A percentile compares a stretch with the other conserved stretches of the same genome.
Evolutionary conservation across 2,113 vertebrate genomes (phyloP).

Genomic region (Craseonycteris thonglongyai): DNA sequence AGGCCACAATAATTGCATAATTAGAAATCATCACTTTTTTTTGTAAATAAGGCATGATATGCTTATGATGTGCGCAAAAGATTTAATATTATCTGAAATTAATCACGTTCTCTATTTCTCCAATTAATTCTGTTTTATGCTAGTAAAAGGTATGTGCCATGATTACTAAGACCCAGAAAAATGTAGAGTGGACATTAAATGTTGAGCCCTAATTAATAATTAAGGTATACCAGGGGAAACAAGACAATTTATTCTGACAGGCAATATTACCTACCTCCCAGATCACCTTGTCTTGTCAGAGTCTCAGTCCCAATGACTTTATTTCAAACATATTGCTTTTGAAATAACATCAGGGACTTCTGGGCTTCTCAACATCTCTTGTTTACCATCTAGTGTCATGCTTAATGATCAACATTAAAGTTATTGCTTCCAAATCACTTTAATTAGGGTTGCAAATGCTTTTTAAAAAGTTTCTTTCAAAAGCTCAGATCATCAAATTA

Average conservation of each 20-base stretch:
- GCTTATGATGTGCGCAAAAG: neutral
- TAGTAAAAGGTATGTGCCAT: neutral
- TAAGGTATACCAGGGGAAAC: neutral
- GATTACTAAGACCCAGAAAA: neutral
- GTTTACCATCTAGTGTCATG: slow-evolving; percentile 33
- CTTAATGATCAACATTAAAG: slow-evolving; percentile 56
- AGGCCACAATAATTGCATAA: neutral
- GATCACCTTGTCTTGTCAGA: neutral
- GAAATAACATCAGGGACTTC: slow-evolving; percentile 25
- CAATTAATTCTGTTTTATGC: neutral
- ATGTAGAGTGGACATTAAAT: neutral
- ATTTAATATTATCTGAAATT: neutral
- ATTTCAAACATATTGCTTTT: slow-evolving; percentile 39
- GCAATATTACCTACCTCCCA: neutral
- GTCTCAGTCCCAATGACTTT: neutral
- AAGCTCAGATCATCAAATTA: slow-evolving; percentile 38
- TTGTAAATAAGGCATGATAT: neutral
- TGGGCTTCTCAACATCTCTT: slow-evolving; percentile 10
- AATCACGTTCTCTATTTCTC: neutral
- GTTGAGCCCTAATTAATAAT: slow-evolving; percentile 25
- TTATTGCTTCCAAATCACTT: slow-evolving; percentile 56
- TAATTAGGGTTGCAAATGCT: slow-evolving; percentile 45
- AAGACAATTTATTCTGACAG: slow-evolving; percentile 32
- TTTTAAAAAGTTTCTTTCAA: slow-evolving; percentile 38
- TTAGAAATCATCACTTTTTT: neutral